phyloP scores from a whole-genome alignment of 2,797 vertebrate species.

The Xiphophorus birchmanni region DNA sequence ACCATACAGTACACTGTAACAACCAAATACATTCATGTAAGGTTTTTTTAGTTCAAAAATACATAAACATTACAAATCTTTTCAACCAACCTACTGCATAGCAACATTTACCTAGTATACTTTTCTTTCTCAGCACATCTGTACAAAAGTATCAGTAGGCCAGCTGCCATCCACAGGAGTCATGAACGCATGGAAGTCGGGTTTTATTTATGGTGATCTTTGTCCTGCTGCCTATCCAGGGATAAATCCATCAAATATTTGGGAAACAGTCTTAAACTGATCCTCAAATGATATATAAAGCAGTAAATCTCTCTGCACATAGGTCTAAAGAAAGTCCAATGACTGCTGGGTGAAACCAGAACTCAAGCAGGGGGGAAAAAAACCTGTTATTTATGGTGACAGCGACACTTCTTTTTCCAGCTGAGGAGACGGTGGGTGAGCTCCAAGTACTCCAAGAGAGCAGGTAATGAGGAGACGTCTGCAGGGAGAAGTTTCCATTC shows the following conservation, averaged over 20 bases:
- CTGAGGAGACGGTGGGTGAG: constrained; percentile 38
- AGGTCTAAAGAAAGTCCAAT: constrained; percentile 35
- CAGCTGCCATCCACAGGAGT: neutral
- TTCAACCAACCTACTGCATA: neutral
- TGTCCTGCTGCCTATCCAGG: constrained; percentile 9
- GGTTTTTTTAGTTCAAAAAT: neutral
- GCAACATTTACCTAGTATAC: too few relatives aligned
- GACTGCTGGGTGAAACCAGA: constrained; percentile 52
- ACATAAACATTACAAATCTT: neutral
- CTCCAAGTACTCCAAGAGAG: constrained; percentile 32
- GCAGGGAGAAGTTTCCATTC: constrained; percentile 54
- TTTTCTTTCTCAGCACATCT: neutral
- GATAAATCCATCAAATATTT: constrained; percentile 33
- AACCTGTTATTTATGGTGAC: constrained; percentile 67
- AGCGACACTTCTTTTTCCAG: constrained; percentile 63
- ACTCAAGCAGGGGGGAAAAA: neutral
- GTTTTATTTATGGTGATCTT: constrained; percentile 33
- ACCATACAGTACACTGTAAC: neutral
- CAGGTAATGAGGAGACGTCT: constrained; percentile 59
- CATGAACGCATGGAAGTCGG: neutral
- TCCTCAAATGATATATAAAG: constrained; percentile 66
- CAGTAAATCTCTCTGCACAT: constrained; percentile 55
- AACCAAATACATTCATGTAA: neutral
- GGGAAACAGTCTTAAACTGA: constrained; percentile 55
- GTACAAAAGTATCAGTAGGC: neutral